These are phyloP conservation scores for Montipora foliosa DNA, from an alignment of 64 coral and sea anemone genomes.

Conservation along the genomic window DNA sequence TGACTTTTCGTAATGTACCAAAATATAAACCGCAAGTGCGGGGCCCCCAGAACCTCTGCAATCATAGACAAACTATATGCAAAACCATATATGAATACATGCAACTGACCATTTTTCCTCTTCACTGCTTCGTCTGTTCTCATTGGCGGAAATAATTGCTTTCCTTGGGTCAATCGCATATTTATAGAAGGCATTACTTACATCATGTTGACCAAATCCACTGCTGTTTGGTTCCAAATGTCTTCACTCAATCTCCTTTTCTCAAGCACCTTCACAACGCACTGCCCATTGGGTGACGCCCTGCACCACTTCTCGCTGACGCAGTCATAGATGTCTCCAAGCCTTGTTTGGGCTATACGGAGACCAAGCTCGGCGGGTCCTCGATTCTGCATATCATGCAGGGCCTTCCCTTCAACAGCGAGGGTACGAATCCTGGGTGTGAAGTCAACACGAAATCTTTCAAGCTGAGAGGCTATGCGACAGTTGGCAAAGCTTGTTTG, in stretches of 20 bases:
- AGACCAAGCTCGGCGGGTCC: constrained; percentile 39
- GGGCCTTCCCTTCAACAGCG: constrained; percentile 35
- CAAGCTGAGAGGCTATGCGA: neutral
- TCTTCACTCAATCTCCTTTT: neutral
- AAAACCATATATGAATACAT: too few relatives aligned
- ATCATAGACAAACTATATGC: too few relatives aligned
- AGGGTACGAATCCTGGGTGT: constrained; percentile 44
- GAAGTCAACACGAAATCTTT: constrained; percentile 14
- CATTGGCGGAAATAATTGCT: neutral
- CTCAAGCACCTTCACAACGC: constrained; percentile 34
- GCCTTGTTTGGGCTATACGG: neutral
- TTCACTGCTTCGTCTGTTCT: too few relatives aligned
- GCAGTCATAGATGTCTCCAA: constrained; percentile 28
- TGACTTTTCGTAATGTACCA: too few relatives aligned
- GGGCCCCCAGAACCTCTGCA: too few relatives aligned
- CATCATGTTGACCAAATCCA: constrained; percentile 60
- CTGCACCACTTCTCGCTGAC: constrained; percentile 36
- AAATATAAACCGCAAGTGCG: too few relatives aligned
- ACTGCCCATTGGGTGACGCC: neutral
- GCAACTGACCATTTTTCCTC: too few relatives aligned
- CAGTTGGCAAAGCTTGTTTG: neutral
- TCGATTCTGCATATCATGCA: constrained; percentile 25
- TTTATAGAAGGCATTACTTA: constrained; percentile 7
- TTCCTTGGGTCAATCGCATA: neutral
- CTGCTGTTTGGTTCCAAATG: constrained; percentile 58